A percentile compares a stretch with the other conserved stretches of the same genome.
Evolutionary conservation across 2,888 invertebrate species (phyloP).

Genomic region (Gymnocheta viridis): DNA sequence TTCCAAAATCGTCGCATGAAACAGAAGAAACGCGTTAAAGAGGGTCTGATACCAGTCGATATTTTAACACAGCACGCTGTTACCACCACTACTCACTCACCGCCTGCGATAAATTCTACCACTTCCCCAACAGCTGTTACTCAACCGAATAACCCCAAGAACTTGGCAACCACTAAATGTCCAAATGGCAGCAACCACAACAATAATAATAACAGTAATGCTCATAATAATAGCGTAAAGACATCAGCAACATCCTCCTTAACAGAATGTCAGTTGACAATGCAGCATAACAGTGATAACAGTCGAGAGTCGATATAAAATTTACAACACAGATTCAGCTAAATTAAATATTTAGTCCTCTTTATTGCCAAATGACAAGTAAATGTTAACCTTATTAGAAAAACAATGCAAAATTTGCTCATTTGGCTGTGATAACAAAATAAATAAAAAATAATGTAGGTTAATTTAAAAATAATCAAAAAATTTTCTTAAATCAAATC

Average conservation of each 20-base stretch:
- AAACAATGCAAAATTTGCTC: conserved; percentile 74
- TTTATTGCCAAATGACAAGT: conserved; percentile 71
- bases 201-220: conserved; percentile 25
- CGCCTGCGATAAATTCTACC: conserved; percentile 63
- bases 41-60: conserved; percentile 89
- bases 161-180: conserved; percentile 23
- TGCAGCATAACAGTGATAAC: conserved; percentile 86
- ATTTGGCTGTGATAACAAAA: conserved; percentile 79
- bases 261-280: conserved; percentile 69
- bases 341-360: conserved; percentile 19
- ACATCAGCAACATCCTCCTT: conserved; percentile 37
- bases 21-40: conserved; percentile 98
- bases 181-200: conserved; percentile 34
- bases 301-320: conserved; percentile 86
- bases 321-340: neutral
- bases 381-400: conserved; percentile 44
- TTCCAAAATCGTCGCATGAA: conserved; percentile 99
- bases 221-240: conserved; percentile 34
- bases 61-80: conserved; percentile 83
- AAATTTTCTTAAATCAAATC: conserved; percentile 39
- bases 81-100: conserved; percentile 72
- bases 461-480: conserved; percentile 52
- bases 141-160: conserved; percentile 16
- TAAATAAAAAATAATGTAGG: conserved; percentile 39
- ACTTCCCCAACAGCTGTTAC: conserved; percentile 65